Evolutionary conservation across 2,113 vertebrate genomes (phyloP), one percentile per base, ranked within the genome.

Genomic region (Maccullochella peelii): DNA sequence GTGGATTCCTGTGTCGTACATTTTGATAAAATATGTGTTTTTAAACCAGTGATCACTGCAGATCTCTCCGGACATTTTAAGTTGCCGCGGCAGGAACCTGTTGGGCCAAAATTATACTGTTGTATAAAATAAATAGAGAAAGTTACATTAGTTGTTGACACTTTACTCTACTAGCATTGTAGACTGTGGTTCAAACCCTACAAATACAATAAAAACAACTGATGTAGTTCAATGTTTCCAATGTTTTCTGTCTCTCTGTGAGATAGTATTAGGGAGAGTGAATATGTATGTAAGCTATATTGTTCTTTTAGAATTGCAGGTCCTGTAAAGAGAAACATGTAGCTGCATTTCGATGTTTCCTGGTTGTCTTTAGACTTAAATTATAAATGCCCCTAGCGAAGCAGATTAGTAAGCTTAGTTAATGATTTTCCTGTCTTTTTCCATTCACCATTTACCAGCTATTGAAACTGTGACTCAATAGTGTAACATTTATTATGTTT

Each of bases 141-240:
- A 47, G 70, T 55, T 49, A 12, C 1, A 0, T 23, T 16, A 44
- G 9, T 18, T 50, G 33, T 57, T 2, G 8, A 54, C n/a, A 15
- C 18, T 66, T 58, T 11, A 21, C 10, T 65, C 38, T 8, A 23
- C 11, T 62, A 44, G 2, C 8, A 62, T 23, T 61, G 33, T 40
- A 55, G 55, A 21, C 1, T 1, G 2, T 71, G 52, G 15, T 62
- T 76, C 9, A 25, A 67, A 52, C 25, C 8, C n/a, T 44, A 57
- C 4, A 38, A 74, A 67, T 63, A 36, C 49, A 77, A 84, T 79
- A 88, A 90, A 83, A 79, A 47, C 5, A 54, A 50, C 7, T 62
- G 33, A 47, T 73, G 52, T 72, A 62, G 49, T 63, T 44, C 6
- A 77, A 23, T 14, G 30, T 57, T 71, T 78, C 36, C 5, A 16